These are phyloP conservation scores for Channa argus DNA, from an alignment of 2,113 vertebrate genomes.

Conservation along the genomic window DNA sequence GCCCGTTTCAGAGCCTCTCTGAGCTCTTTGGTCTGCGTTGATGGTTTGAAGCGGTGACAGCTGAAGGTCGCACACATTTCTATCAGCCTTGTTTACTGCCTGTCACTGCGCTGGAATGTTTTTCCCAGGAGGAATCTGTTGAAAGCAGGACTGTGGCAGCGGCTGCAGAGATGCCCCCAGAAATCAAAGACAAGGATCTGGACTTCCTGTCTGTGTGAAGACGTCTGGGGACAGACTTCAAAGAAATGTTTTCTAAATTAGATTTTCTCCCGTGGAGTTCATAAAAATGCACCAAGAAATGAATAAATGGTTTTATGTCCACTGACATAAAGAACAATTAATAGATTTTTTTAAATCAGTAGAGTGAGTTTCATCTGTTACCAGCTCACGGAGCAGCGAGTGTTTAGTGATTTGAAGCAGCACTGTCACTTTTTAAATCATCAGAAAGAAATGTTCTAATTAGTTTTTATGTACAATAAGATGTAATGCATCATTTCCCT, in stretches of 20 bases:
- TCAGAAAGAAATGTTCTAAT: too few relatives aligned
- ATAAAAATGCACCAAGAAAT: too few relatives aligned
- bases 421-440: too few relatives aligned
- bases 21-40: not conserved
- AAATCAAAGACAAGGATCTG: not conserved
- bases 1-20: not conserved
- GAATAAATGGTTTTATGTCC: too few relatives aligned
- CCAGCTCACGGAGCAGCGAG: too few relatives aligned
- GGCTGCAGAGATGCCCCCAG: not conserved
- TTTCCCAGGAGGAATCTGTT: constrained; percentile 17
- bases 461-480: too few relatives aligned
- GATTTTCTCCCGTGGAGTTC: too few relatives aligned
- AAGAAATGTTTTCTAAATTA: not conserved
- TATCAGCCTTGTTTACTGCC: constrained; percentile 35
- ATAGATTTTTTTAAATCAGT: too few relatives aligned
- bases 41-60: constrained; percentile 10
- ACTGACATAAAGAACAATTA: too few relatives aligned
- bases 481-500: too few relatives aligned
- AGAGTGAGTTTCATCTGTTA: too few relatives aligned
- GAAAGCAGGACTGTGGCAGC: not conserved
- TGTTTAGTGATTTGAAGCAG: too few relatives aligned
- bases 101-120: constrained; percentile 27
- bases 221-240: not conserved
- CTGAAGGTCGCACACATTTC: constrained; percentile 29
- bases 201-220: not conserved